Evolutionary conservation across 2,888 invertebrate genomes (phyloP).

Genomic region (Bhutanitis thaidina): DNA sequence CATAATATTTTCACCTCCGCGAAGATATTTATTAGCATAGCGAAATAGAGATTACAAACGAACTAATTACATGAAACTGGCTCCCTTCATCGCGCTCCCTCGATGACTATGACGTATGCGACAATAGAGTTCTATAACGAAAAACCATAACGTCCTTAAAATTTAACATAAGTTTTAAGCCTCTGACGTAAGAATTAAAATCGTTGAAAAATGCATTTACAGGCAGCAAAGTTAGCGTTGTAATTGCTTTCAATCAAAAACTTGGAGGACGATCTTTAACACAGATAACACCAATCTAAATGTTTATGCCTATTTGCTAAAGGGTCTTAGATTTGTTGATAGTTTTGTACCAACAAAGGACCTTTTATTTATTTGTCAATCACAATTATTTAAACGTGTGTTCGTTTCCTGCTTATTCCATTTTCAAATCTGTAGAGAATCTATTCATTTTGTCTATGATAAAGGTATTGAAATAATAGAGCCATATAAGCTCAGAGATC

Average conservation of each 20-base stretch:
- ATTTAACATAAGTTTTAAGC: neutral
- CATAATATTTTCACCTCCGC: conserved; percentile 33
- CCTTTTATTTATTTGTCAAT: conserved; percentile 8
- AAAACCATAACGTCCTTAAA: neutral
- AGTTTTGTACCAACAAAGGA: conserved; percentile 25
- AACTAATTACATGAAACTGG: conserved; percentile 62
- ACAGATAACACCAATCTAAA: conserved; percentile 35
- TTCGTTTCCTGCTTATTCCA: conserved; percentile 6
- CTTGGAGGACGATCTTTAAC: conserved; percentile 44
- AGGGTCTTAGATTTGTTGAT: conserved; percentile 26
- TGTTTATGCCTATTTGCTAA: conserved; percentile 22
- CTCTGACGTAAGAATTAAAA: neutral
- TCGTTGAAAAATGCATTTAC: conserved; percentile 18
- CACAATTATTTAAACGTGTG: neutral
- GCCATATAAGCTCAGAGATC: no score
- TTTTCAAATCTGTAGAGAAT: neutral
- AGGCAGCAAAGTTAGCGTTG: neutral
- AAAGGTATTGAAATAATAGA: neutral
- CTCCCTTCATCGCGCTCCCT: conserved; percentile 45
- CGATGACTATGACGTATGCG: conserved; percentile 48
- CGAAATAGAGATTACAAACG: conserved; percentile 54
- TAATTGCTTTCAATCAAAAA: conserved; percentile 39
- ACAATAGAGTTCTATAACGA: conserved; percentile 38
- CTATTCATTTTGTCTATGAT: neutral
- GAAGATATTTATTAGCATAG: conserved; percentile 40